Evolutionary conservation across 1,140 invertebrate genomes (phyloP).

Genomic region (Pseudomyrmex concolor): DNA sequence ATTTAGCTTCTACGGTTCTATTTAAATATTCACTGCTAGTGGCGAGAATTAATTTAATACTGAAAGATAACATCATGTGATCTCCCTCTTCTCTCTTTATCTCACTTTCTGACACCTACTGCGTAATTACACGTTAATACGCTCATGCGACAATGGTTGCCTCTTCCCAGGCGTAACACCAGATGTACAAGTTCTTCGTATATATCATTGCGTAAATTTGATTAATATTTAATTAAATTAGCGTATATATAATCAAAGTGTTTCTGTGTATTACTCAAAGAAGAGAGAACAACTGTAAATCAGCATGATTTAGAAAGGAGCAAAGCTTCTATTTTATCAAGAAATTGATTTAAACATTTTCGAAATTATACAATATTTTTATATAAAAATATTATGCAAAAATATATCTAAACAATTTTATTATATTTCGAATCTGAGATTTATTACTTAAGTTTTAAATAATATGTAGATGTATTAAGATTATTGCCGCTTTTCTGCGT

Average conservation of each 20-base stretch:
- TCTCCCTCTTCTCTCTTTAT: too few species aligned
- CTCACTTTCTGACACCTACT: too few species aligned
- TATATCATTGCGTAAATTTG: neutral
- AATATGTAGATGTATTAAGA: neutral
- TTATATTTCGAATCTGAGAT: neutral
- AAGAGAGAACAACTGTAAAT: neutral
- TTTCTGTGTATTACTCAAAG: neutral
- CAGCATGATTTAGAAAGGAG: neutral
- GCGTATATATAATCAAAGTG: neutral
- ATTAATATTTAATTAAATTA: conserved; percentile 8
- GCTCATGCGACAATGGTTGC: conserved; percentile 17
- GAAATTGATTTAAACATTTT: neutral
- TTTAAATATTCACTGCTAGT: neutral
- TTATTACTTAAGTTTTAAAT: neutral
- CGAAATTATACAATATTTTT: neutral
- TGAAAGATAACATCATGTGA: neutral
- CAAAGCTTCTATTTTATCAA: neutral
- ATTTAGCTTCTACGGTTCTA: too few species aligned
- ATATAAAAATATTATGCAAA: neutral
- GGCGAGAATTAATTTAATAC: conserved; percentile 19
- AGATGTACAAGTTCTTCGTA: neutral
- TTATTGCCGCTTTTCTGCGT: neutral
- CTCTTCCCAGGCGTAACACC: conserved; percentile 22
- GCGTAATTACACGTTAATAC: conserved; percentile 4
- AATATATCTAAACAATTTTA: neutral